A percentile compares a stretch with the other conserved stretches of the same genome.
These are phyloP conservation scores for Oligia fasciuncula DNA, from an alignment of 2,888 invertebrate species.

Conservation along the genomic window DNA sequence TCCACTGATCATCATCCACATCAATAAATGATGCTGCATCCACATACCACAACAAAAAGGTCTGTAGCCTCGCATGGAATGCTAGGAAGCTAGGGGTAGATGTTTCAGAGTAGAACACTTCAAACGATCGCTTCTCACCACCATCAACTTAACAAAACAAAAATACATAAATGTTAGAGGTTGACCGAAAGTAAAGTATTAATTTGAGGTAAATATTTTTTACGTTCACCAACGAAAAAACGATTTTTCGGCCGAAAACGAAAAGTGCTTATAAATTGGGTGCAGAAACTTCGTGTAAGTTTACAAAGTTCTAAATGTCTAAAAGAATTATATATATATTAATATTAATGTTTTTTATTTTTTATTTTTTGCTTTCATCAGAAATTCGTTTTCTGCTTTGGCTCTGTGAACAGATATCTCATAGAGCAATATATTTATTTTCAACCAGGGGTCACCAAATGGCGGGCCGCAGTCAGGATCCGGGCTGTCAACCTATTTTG, in stretches of 20 bases:
- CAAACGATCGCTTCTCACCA: constrained; percentile 90
- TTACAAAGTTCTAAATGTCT: neutral
- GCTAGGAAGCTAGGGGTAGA: constrained; percentile 93
- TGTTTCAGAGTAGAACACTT: constrained; percentile 94
- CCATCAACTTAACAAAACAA: constrained; percentile 72
- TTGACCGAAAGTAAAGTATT: neutral
- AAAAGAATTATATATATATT: too few relatives aligned
- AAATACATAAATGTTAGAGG: neutral
- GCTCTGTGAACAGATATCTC: neutral
- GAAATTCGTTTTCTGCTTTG: neutral
- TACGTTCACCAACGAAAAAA: neutral
- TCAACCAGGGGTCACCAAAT: neutral
- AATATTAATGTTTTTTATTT: neutral
- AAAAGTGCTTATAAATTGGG: neutral
- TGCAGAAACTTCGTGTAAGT: neutral
- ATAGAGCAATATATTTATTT: neutral
- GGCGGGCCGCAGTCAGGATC: neutral
- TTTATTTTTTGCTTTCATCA: neutral
- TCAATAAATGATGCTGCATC: constrained; percentile 99
- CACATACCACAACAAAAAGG: constrained; percentile 98
- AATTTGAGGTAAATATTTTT: neutral
- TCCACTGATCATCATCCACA: constrained; percentile 97
- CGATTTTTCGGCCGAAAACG: neutral
- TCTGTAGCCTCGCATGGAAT: constrained; percentile 96
- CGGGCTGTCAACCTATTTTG: neutral